These are phyloP conservation scores for Apamea crenata DNA, from an alignment of 2,888 invertebrate species.

Conservation along the genomic window DNA sequence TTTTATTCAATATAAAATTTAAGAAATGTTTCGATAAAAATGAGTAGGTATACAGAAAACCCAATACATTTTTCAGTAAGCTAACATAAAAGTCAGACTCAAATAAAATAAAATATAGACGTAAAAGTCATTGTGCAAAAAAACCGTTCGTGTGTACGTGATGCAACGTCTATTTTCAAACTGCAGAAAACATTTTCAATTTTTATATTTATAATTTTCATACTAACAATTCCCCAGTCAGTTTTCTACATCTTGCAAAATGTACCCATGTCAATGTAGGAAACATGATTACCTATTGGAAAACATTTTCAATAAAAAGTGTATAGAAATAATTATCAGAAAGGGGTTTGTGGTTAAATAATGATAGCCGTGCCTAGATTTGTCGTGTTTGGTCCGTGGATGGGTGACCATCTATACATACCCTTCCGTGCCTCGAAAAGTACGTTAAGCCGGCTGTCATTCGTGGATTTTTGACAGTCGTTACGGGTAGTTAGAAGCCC, in stretches of 20 bases:
- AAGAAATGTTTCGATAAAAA: not conserved
- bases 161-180: not conserved
- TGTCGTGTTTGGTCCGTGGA: no score
- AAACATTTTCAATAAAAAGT: not conserved
- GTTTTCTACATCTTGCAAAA: not conserved
- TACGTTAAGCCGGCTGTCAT: no score
- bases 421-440: no score
- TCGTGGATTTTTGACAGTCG: no score
- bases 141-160: conserved; percentile 2
- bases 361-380: no score
- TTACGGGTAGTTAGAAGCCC: no score
- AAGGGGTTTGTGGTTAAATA: no score
- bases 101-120: conserved; percentile 8
- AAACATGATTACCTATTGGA: not conserved
- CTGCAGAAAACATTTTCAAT: conserved; percentile 1
- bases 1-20: not conserved
- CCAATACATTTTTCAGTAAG: not conserved
- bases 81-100: conserved; percentile 19
- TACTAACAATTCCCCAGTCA: not conserved
- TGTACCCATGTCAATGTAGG: not conserved
- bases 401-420: no score
- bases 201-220: conserved; percentile 4
- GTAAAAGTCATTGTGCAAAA: not conserved
- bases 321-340: not conserved
- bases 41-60: not conserved